phyloP scores from a whole-genome alignment of 2,888 invertebrate species.

The Eristalis arbustorum region DNA sequence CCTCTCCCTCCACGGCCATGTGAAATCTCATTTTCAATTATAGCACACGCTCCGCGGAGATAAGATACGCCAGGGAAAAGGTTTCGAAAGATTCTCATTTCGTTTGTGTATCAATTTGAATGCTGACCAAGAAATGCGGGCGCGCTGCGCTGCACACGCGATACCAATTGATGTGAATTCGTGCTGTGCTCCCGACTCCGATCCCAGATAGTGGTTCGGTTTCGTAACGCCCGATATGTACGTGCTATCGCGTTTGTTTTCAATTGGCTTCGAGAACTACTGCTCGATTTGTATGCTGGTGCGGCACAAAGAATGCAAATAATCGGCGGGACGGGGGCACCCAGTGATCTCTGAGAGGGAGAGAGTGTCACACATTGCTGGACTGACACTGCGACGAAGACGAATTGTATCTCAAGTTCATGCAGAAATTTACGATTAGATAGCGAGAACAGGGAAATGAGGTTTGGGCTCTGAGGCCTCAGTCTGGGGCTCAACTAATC shows the following conservation, averaged over 20 bases:
- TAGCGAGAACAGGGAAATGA: too few relatives aligned
- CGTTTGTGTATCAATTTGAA: slow-evolving; percentile 28
- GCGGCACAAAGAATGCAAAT: not conserved
- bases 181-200: slow-evolving; percentile 11
- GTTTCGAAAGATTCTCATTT: not conserved
- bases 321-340: not conserved
- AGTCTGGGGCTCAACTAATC: too few relatives aligned
- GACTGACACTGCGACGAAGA: too few relatives aligned
- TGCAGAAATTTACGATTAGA: too few relatives aligned
- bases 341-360: not conserved
- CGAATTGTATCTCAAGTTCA: too few relatives aligned
- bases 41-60: slow-evolving; percentile 1
- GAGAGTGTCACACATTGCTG: too few relatives aligned
- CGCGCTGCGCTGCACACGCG: slow-evolving; percentile 16
- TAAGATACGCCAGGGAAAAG: slow-evolving; percentile 3
- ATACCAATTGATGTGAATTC: slow-evolving; percentile 26
- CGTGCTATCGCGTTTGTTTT: slow-evolving; percentile 30
- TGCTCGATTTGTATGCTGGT: not conserved
- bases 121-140: slow-evolving; percentile 50
- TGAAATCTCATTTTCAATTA: not conserved
- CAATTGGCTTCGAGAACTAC: not conserved
- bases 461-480: too few relatives aligned
- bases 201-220: slow-evolving; percentile 8
- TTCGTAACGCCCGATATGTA: slow-evolving; percentile 31
- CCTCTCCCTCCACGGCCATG: not conserved